Percentiles rank a stretch among this genome's conserved stretches.
Evolutionary conservation across 2,888 invertebrate genomes (phyloP).

Genomic region (Sphaeridia pumilis): DNA sequence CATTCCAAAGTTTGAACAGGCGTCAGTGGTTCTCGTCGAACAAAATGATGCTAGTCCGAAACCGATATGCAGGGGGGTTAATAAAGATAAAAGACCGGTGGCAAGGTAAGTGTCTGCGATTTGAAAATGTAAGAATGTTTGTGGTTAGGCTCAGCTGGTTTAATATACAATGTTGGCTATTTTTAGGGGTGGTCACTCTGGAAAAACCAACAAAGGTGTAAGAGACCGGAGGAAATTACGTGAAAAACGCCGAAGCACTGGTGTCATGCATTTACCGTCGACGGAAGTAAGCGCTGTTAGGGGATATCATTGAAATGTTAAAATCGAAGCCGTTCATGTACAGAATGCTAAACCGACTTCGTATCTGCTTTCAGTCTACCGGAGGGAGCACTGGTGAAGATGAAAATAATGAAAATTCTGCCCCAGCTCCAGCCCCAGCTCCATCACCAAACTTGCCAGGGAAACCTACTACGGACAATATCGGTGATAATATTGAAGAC

Average conservation of each 20-base stretch:
- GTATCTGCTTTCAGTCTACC: conserved; percentile 43
- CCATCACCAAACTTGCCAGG: conserved; percentile 42
- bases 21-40: conserved; percentile 37
- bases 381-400: conserved; percentile 50
- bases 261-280: conserved; percentile 49
- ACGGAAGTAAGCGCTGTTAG: conserved; percentile 44
- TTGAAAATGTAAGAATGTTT: no score
- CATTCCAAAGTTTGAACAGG: conserved; percentile 33
- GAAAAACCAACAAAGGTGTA: conserved; percentile 47
- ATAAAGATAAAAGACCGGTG: conserved; percentile 39
- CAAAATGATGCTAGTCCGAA: conserved; percentile 42
- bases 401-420: conserved; percentile 43
- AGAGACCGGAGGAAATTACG: conserved; percentile 49
- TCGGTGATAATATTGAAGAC: conserved; percentile 27
- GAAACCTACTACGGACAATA: conserved; percentile 15
- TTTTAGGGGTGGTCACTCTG: conserved; percentile 39
- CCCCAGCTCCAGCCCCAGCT: no score
- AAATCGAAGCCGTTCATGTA: background rate
- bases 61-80: conserved; percentile 42
- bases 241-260: conserved; percentile 49
- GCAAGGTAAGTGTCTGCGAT: conserved; percentile 23
- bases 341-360: background rate
- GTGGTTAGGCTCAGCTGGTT: no score
- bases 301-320: background rate
- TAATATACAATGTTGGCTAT: background rate